phyloP scores from a whole-genome alignment of 2,797 vertebrate genomes.

The Emydoidea blandingii region DNA sequence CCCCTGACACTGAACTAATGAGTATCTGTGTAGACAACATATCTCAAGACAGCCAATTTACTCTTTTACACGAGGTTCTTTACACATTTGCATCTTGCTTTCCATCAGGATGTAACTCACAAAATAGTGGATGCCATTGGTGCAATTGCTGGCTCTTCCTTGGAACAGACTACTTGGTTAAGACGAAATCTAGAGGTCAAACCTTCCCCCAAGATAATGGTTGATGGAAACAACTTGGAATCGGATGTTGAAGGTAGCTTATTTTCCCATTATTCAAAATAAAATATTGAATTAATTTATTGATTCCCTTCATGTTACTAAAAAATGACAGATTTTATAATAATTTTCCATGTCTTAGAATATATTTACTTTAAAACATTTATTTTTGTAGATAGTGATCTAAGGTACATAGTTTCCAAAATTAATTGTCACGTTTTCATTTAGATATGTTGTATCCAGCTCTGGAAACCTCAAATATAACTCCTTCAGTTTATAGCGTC shows the following conservation, averaged over 20 bases:
- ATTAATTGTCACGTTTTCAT: constrained; percentile 48
- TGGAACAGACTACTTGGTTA: constrained; percentile 98
- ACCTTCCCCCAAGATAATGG: constrained; percentile 95
- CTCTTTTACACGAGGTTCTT: background rate
- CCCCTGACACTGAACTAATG: background rate
- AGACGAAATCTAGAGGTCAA: constrained; percentile 98
- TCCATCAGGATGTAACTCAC: constrained; percentile 93
- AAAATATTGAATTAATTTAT: background rate
- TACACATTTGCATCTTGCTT: background rate
- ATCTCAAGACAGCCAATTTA: background rate
- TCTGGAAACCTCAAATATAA: constrained; percentile 95
- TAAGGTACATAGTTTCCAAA: background rate
- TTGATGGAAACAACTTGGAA: constrained; percentile 93
- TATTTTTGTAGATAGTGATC: background rate
- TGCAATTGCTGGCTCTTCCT: constrained; percentile 95
- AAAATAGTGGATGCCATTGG: constrained; percentile 98
- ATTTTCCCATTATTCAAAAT: background rate
- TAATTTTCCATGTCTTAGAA: background rate
- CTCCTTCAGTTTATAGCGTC: constrained; percentile 98
- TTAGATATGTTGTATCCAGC: constrained; percentile 97
- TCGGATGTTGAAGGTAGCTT: constrained; percentile 93
- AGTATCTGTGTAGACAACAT: background rate
- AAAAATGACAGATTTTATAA: background rate
- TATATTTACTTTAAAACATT: background rate
- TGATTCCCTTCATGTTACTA: background rate